These are phyloP conservation scores for Dryobotodes eremita DNA, from an alignment of 2,888 invertebrate species.

Conservation along the genomic window DNA sequence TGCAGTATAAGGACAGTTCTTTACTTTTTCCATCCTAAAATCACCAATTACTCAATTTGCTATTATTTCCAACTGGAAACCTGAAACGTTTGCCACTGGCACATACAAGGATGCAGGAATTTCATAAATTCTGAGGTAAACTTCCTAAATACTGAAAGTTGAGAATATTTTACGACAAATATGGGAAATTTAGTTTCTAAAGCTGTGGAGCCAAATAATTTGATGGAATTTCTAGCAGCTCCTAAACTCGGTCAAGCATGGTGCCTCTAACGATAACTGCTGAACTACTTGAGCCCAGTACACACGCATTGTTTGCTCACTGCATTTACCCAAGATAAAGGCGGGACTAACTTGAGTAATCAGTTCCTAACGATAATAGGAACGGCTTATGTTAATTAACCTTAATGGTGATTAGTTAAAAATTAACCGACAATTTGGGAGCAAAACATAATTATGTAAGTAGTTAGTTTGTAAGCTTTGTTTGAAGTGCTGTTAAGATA, in stretches of 20 bases:
- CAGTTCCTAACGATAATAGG: constrained; percentile 41
- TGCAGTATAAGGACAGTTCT: background rate
- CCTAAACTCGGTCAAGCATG: constrained; percentile 32
- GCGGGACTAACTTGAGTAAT: constrained; percentile 42
- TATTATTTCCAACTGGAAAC: background rate
- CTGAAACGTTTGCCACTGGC: background rate
- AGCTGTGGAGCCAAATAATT: constrained; percentile 7
- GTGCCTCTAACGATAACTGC: constrained; percentile 38
- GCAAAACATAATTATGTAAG: constrained; percentile 4
- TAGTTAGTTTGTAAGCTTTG: constrained; percentile 14
- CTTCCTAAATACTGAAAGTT: constrained; percentile 1
- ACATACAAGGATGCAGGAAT: background rate
- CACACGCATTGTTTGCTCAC: constrained; percentile 34
- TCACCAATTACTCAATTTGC: background rate
- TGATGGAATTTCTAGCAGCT: constrained; percentile 27
- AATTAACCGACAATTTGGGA: constrained; percentile 12
- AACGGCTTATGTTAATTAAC: constrained; percentile 38
- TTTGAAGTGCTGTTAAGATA: constrained; percentile 1
- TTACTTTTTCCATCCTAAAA: background rate
- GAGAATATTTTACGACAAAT: background rate
- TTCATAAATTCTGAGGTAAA: background rate
- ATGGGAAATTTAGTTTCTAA: constrained; percentile 9
- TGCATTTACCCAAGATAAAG: constrained; percentile 53
- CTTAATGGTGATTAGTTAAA: constrained; percentile 26
- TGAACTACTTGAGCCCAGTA: constrained; percentile 2